phyloP scores from a whole-genome alignment of 2,888 invertebrate genomes.

The Conomelus anceps region DNA sequence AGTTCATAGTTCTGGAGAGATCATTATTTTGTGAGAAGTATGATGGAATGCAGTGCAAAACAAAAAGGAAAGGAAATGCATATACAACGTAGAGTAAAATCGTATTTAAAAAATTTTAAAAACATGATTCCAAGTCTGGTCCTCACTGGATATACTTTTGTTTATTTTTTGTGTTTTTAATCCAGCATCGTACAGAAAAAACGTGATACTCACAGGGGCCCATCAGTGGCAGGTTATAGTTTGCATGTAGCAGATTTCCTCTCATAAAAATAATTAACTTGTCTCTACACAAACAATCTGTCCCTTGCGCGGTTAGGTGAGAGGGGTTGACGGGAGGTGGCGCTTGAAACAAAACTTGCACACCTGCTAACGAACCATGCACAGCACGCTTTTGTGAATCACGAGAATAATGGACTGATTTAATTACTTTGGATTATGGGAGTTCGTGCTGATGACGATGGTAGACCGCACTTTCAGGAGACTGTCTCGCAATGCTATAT shows the following conservation, averaged over 20 bases:
- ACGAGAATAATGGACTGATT: neutral
- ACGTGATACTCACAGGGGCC: neutral
- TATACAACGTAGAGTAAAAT: neutral
- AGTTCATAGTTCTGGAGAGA: too few species aligned
- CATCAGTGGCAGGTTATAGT: neutral
- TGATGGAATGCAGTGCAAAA: too few species aligned
- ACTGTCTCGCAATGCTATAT: neutral
- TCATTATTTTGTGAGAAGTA: too few species aligned
- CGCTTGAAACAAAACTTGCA: neutral
- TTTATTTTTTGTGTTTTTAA: neutral
- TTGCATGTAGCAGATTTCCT: neutral
- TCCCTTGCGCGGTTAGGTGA: neutral
- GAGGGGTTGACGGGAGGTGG: neutral
- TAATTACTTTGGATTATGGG: neutral
- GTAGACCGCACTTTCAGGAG: neutral
- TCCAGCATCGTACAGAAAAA: neutral
- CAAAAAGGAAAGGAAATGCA: too few species aligned
- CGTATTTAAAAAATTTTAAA: neutral
- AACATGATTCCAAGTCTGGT: neutral
- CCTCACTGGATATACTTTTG: neutral
- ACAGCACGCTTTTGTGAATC: neutral
- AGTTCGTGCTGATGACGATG: neutral
- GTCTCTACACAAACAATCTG: neutral
- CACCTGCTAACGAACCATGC: neutral
- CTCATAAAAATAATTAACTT: neutral